Percentiles rank a stretch among this genome's conserved stretches.
phyloP scores from a whole-genome alignment of 1,140 invertebrate genomes.

The Aphidius gifuensis region DNA sequence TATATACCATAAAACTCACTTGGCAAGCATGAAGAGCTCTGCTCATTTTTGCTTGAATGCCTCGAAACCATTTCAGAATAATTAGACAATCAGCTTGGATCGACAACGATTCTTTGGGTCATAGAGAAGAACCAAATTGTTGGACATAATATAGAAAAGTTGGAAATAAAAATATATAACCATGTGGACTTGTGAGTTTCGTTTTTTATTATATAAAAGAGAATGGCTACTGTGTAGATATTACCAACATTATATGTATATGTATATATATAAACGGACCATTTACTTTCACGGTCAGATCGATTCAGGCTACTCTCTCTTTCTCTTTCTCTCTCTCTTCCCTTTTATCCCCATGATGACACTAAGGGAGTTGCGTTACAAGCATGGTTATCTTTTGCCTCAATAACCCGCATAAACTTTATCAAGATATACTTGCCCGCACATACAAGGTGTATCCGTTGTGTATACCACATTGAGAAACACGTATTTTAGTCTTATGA shows the following conservation, averaged over 20 bases:
- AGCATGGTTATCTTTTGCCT: background rate
- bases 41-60: conserved; percentile 1
- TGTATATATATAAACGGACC: too few species aligned
- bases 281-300: too few species aligned
- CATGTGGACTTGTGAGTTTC: background rate
- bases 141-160: background rate
- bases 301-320: too few species aligned
- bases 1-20: background rate
- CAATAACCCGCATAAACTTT: background rate
- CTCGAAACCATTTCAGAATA: conserved; percentile 25
- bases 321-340: background rate
- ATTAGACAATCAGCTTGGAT: conserved; percentile 36
- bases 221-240: background rate
- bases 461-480: too few species aligned
- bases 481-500: too few species aligned
- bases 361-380: background rate
- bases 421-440: background rate
- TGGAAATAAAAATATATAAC: conserved; percentile 17
- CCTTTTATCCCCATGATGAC: background rate
- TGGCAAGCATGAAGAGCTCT: background rate
- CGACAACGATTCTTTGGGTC: conserved; percentile 10
- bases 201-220: background rate
- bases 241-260: background rate
- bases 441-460: too few species aligned
- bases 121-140: background rate